Evolutionary conservation across 2,797 vertebrate genomes (phyloP).

Genomic region (Philypnodon macrostomus): DNA sequence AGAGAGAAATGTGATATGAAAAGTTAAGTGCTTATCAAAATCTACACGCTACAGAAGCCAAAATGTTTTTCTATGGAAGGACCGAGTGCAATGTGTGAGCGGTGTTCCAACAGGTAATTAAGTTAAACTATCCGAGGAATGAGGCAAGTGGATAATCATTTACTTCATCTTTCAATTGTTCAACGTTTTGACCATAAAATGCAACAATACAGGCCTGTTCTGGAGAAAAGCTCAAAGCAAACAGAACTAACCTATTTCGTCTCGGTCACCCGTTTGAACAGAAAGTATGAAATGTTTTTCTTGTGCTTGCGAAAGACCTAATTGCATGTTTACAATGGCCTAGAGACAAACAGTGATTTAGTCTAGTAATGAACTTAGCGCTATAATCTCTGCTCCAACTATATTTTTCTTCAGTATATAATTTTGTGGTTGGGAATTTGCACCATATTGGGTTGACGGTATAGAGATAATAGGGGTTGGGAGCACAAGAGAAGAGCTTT

Average conservation of each 20-base stretch:
- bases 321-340: too few relatives aligned
- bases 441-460: too few relatives aligned
- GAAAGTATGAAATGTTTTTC: not conserved
- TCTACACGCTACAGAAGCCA: conserved; percentile 12
- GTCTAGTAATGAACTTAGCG: too few relatives aligned
- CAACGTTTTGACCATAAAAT: conserved; percentile 29
- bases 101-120: conserved; percentile 47
- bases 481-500: too few relatives aligned
- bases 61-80: conserved; percentile 20
- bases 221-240: conserved; percentile 1
- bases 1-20: conserved; percentile 25
- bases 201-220: conserved; percentile 28
- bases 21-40: conserved; percentile 30
- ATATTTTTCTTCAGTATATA: too few relatives aligned
- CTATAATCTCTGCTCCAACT: too few relatives aligned
- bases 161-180: conserved; percentile 21
- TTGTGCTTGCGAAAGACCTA: not conserved
- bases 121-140: conserved; percentile 19
- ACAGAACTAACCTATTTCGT: too few relatives aligned
- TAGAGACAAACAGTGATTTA: too few relatives aligned
- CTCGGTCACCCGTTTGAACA: not conserved
- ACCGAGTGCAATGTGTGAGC: conserved; percentile 26
- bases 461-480: too few relatives aligned
- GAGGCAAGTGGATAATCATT: conserved; percentile 31
- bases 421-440: too few relatives aligned